Evolutionary conservation across 2,113 vertebrate species (phyloP).

Genomic region (Puffinus mauretanicus): DNA sequence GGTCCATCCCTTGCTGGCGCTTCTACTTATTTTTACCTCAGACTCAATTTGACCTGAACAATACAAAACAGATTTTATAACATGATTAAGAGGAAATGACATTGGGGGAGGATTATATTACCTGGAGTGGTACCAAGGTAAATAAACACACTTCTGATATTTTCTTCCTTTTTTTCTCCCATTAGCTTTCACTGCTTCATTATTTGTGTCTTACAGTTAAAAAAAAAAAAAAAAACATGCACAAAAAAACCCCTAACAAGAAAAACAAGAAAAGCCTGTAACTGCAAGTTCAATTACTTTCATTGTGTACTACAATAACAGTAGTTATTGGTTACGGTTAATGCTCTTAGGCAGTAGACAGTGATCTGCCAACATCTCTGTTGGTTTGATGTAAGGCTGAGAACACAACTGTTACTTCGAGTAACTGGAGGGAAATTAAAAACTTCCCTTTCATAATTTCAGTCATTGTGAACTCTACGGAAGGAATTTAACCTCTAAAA

Average conservation of each 20-base stretch:
- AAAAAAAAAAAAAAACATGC: not conserved
- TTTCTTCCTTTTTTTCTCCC: not conserved
- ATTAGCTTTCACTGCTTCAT: not conserved
- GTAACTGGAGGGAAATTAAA: not conserved
- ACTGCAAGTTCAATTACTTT: not conserved
- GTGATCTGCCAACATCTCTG: not conserved
- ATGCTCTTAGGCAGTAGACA: not conserved
- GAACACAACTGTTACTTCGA: not conserved
- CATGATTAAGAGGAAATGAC: not conserved
- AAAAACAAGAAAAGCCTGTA: not conserved
- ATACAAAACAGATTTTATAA: not conserved
- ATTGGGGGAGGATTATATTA: not conserved
- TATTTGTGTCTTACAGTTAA: not conserved
- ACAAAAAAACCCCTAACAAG: not conserved
- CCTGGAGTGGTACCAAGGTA: not conserved
- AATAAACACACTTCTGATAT: not conserved
- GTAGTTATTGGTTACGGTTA: not conserved
- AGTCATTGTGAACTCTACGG: not conserved
- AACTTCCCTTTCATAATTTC: not conserved
- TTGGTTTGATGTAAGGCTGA: not conserved
- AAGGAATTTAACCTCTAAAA: not conserved
- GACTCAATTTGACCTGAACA: not conserved
- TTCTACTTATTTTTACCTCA: not conserved
- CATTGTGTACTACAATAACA: not conserved
- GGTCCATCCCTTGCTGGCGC: not conserved